These are phyloP conservation scores for Thermophis baileyi DNA, from an alignment of 2,113 vertebrate species.

Conservation along the genomic window DNA sequence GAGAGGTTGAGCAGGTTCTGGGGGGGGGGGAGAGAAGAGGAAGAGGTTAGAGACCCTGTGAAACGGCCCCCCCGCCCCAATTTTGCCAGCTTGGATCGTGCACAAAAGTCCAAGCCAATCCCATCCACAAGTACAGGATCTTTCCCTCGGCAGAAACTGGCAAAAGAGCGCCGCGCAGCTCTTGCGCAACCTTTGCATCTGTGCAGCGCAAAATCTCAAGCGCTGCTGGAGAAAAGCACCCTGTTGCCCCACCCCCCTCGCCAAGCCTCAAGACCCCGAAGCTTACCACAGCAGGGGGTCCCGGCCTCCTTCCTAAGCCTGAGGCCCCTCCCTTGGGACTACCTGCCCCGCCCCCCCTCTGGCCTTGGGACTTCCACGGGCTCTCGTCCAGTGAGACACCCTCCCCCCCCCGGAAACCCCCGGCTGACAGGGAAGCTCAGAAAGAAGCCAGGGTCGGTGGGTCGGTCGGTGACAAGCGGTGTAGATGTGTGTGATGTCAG, in stretches of 20 bases:
- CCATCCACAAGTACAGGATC: neutral
- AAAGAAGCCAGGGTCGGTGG: no score
- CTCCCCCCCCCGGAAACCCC: neutral
- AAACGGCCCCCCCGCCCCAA: neutral
- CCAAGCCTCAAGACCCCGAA: neutral
- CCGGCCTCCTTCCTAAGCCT: neutral
- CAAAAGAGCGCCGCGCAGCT: neutral
- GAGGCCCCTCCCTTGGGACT: neutral
- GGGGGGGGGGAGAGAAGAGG: neutral
- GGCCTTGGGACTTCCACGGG: neutral
- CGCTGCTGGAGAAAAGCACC: neutral
- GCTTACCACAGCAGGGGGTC: no score
- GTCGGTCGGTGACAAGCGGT: no score
- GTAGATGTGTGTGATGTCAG: neutral
- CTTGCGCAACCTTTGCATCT: neutral
- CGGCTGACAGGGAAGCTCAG: neutral
- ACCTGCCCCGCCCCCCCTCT: no score
- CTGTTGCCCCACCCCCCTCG: neutral
- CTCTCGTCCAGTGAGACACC: neutral
- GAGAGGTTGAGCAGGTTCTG: constrained; percentile 72
- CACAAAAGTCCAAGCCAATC: no score
- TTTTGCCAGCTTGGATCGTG: neutral
- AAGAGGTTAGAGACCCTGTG: no score
- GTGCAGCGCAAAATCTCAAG: neutral
- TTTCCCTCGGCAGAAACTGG: neutral